These are phyloP conservation scores for Riparia riparia DNA, from an alignment of 2,113 vertebrate species.

Conservation along the genomic window DNA sequence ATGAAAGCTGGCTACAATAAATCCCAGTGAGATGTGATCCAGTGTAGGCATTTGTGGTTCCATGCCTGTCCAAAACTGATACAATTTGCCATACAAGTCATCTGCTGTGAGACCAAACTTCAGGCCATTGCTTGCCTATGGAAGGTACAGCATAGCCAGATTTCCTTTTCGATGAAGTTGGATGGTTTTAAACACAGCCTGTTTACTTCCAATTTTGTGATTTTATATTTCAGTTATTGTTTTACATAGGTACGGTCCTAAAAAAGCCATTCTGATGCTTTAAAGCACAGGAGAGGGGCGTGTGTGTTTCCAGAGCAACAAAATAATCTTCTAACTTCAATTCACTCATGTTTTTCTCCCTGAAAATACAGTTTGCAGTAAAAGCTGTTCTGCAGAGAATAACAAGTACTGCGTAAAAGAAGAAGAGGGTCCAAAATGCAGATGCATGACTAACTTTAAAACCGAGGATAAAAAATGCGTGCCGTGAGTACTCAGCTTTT, in stretches of 20 bases:
- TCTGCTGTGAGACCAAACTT: background rate
- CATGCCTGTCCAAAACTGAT: background rate
- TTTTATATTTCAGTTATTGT: background rate
- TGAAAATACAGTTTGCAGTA: background rate
- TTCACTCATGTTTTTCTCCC: background rate
- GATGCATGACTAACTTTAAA: background rate
- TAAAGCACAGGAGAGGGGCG: background rate
- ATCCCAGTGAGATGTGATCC: background rate
- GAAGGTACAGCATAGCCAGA: background rate
- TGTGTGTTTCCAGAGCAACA: background rate
- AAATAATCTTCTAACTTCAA: background rate
- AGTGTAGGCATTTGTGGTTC: background rate
- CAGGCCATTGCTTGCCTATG: background rate
- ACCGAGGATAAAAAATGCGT: fast-evolving
- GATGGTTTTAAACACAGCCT: background rate
- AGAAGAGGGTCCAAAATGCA: fast-evolving
- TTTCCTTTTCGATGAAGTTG: background rate
- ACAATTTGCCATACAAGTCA: background rate
- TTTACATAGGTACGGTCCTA: background rate
- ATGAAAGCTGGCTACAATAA: background rate
- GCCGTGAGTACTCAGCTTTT: constrained; percentile 39
- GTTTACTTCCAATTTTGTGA: background rate
- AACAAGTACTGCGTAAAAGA: background rate
- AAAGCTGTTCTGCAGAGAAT: fast-evolving
- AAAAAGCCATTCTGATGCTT: background rate